Conservation (phyloP, 2,888 invertebrate genomes). For the Gisinianus flammeolus region DNA sequence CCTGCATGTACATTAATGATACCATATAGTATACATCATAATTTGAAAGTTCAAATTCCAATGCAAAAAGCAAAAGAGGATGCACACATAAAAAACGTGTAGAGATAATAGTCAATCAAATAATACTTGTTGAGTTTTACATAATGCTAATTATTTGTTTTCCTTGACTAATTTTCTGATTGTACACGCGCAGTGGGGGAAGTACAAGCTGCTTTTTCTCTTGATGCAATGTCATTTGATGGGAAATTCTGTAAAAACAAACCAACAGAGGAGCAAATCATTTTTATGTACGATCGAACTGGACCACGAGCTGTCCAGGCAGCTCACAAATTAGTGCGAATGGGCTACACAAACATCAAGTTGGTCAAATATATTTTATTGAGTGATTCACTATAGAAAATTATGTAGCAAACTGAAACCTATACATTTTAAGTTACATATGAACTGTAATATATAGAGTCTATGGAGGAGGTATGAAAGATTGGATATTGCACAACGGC, state of each 20-base stretch:
- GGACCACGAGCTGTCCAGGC: conserved; percentile 48
- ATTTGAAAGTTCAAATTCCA: too few species aligned
- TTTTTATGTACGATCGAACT: conserved; percentile 48
- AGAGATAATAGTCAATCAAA: too few species aligned
- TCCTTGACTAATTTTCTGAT: too few species aligned
- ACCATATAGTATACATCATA: too few species aligned
- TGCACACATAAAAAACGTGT: too few species aligned
- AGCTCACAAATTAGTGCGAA: conserved; percentile 43
- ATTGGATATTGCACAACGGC: conserved; percentile 50
- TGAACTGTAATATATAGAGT: conserved; percentile 37
- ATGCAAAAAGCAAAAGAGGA: too few species aligned
- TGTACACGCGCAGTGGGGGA: conserved; percentile 60
- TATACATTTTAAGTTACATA: too few species aligned
- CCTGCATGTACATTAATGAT: too few species aligned
- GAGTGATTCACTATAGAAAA: neutral
- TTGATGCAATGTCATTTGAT: conserved; percentile 47
- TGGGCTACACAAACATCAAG: conserved; percentile 48
- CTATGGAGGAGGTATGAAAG: conserved; percentile 45
- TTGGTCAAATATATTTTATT: conserved; percentile 37
- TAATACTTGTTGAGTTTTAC: too few species aligned
- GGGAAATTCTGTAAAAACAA: conserved; percentile 51
- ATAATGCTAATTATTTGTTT: too few species aligned
- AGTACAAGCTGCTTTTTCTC: conserved; percentile 54
- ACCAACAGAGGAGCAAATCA: conserved; percentile 43
- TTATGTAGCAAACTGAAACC: too few species aligned